phyloP scores from a whole-genome alignment of 2,797 vertebrate species.

The Takifugu ocellatus region DNA sequence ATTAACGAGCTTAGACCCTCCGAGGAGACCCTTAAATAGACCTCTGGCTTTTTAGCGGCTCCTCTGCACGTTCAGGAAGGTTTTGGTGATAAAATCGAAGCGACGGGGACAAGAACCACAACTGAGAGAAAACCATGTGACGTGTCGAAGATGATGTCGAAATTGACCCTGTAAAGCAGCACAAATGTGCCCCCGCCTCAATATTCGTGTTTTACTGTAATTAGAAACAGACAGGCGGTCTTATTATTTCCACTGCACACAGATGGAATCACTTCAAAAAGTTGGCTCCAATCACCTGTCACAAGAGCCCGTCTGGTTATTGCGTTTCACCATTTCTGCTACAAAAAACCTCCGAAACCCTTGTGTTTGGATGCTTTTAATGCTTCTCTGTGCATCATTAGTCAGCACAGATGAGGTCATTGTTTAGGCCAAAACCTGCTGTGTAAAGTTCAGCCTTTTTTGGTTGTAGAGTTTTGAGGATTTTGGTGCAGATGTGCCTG shows the following conservation, averaged over 20 bases:
- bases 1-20: conserved; percentile 49
- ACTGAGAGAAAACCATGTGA: neutral
- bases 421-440: too few relatives aligned
- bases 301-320: neutral
- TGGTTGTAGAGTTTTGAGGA: too few relatives aligned
- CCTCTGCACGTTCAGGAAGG: too few relatives aligned
- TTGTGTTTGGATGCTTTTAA: conserved; percentile 2
- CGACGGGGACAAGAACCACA: too few relatives aligned
- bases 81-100: too few relatives aligned
- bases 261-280: conserved; percentile 5
- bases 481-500: too few relatives aligned
- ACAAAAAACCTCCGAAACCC: neutral
- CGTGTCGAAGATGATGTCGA: conserved; percentile 1
- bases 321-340: neutral
- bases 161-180: conserved; percentile 13
- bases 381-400: too few relatives aligned
- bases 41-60: too few relatives aligned
- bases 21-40: too few relatives aligned
- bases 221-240: conserved; percentile 18
- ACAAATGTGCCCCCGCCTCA: conserved; percentile 16
- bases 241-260: conserved; percentile 19
- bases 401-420: too few relatives aligned
- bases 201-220: conserved; percentile 21
- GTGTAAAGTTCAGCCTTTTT: too few relatives aligned
- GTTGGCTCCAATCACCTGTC: neutral